phyloP scores from a whole-genome alignment of 1,140 invertebrate genomes.

The Hypsibius dujardini region DNA sequence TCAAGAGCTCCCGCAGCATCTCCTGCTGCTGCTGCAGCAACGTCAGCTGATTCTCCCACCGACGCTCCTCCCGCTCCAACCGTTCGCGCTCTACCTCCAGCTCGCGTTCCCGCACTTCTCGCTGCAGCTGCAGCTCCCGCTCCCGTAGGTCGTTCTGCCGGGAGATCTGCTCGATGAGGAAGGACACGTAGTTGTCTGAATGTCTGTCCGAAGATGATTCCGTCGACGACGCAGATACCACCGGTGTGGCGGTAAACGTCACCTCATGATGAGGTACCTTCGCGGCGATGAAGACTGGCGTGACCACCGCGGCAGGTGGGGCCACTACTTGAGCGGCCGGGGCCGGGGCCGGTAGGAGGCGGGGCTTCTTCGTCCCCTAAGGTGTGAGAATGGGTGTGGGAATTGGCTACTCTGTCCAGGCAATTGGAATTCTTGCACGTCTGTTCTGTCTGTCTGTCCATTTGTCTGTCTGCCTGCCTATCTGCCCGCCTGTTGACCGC shows the following conservation, averaged over 20 bases:
- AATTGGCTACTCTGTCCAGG: too few species aligned
- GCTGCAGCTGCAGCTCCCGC: slow-evolving; percentile 19
- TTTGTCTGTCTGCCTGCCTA: too few species aligned
- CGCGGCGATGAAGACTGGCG: slow-evolving; percentile 21
- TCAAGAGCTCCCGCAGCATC: slow-evolving; percentile 21
- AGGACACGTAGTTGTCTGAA: slow-evolving; percentile 21
- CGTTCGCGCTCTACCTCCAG: slow-evolving; percentile 12
- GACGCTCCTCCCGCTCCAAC: slow-evolving; percentile 20
- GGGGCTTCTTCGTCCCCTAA: too few species aligned
- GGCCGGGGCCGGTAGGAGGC: neutral
- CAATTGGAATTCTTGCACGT: too few species aligned
- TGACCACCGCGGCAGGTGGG: neutral
- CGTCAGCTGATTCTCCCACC: slow-evolving; percentile 20
- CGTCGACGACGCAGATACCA: slow-evolving; percentile 21
- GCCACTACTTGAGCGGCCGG: neutral
- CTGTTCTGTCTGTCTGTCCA: too few species aligned
- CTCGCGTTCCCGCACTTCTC: slow-evolving; percentile 20
- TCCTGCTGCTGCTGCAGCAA: slow-evolving; percentile 20
- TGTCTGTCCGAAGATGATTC: slow-evolving; percentile 18
- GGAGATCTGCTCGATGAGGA: slow-evolving; percentile 17
- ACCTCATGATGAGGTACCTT: too few species aligned
- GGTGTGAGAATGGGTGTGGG: too few species aligned
- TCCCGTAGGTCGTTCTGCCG: slow-evolving; percentile 17
- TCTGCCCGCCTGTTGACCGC: too few species aligned
- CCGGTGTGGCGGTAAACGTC: too few species aligned